phyloP scores from a whole-genome alignment of 2,113 vertebrate genomes.

The Okapia johnstoni region DNA sequence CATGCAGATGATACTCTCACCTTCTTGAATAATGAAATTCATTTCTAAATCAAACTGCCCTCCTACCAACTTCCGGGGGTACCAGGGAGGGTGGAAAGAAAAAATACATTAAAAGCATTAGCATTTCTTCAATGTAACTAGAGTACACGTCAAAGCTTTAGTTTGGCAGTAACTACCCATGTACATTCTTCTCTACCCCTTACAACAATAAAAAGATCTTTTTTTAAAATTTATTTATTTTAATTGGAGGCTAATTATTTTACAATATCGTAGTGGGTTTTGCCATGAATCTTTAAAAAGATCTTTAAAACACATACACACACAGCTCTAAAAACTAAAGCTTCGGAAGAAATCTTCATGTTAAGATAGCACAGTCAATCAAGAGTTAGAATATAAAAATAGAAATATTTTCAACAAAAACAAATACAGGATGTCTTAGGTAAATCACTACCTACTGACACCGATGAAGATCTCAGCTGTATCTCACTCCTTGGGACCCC shows the following conservation, averaged over 20 bases:
- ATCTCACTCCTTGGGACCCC: background rate
- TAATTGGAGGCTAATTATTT: background rate
- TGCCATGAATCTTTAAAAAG: background rate
- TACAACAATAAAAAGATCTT: background rate
- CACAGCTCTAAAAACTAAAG: background rate
- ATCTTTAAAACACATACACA: background rate
- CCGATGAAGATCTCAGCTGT: background rate
- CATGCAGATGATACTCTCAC: conserved; percentile 94
- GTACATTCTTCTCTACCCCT: background rate
- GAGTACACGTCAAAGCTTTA: background rate
- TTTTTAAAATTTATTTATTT: background rate
- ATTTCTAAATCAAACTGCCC: conserved; percentile 98
- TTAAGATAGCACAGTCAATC: background rate
- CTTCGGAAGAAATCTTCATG: conserved; percentile 7
- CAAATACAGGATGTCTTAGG: background rate
- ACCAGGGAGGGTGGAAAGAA: background rate
- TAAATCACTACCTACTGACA: background rate
- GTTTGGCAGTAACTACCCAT: background rate
- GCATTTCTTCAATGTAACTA: background rate
- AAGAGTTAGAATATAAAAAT: background rate
- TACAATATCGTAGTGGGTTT: background rate
- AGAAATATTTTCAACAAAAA: conserved; percentile 29
- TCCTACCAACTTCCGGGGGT: conserved; percentile 88
- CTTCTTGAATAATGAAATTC: conserved; percentile 99
- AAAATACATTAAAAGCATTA: background rate